Percentiles rank a stretch among this genome's conserved stretches.
These are phyloP conservation scores for Corapipo altera DNA, from an alignment of 2,113 vertebrate genomes.

Conservation along the genomic window DNA sequence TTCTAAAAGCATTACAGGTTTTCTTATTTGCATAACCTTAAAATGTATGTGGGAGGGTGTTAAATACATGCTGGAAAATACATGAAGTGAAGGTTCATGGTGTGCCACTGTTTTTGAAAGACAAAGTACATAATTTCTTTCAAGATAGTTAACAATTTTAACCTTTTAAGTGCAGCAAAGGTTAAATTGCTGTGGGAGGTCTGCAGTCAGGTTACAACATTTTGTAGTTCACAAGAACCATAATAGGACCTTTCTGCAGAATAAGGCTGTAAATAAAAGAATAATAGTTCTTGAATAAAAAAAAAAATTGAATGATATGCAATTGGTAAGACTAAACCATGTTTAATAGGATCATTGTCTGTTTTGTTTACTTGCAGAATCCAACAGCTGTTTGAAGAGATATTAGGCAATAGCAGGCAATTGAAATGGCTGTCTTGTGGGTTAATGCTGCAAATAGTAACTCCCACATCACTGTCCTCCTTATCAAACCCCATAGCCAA, in stretches of 20 bases:
- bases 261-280: neutral
- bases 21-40: conserved; percentile 29
- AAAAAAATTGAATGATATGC: neutral
- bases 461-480: conserved; percentile 88
- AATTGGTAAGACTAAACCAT: neutral
- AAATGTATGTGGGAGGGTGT: conserved; percentile 7
- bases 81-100: neutral
- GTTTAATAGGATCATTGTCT: conserved; percentile 52
- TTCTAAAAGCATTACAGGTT: conserved; percentile 5
- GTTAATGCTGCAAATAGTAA: conserved; percentile 95
- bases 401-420: conserved; percentile 93
- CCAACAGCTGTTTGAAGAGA: conserved; percentile 93
- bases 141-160: neutral
- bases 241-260: neutral
- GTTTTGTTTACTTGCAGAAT: conserved; percentile 82
- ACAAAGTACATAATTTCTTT: neutral
- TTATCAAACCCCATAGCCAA: conserved; percentile 90
- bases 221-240: neutral
- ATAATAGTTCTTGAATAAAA: neutral
- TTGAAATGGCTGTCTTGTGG: conserved; percentile 93
- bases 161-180: neutral
- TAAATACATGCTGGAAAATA: neutral
- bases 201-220: neutral
- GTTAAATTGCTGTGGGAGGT: neutral
- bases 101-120: neutral